phyloP scores from a whole-genome alignment of 2,888 invertebrate genomes.

The Chrysopilus asiliformis region DNA sequence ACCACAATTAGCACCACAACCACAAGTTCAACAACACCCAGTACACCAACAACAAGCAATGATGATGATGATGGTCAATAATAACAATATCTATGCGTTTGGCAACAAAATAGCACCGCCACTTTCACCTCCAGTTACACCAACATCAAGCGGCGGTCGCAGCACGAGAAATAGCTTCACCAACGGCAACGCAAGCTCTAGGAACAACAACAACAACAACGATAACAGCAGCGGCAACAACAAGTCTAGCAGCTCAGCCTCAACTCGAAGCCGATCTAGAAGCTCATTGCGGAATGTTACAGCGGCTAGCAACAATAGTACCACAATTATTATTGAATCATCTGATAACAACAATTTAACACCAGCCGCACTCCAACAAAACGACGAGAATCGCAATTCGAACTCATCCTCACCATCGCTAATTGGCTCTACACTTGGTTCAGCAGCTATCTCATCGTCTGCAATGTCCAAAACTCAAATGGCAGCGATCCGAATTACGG shows the following conservation, averaged over 20 bases:
- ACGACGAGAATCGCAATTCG: conserved; percentile 11
- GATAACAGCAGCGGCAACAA: conserved; percentile 5
- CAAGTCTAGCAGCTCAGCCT: neutral
- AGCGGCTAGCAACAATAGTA: neutral
- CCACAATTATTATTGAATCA: too few relatives aligned
- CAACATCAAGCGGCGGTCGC: conserved; percentile 6
- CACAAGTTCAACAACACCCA: too few relatives aligned
- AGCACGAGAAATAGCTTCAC: neutral
- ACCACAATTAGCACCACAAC: conserved; percentile 20
- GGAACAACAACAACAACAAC: neutral
- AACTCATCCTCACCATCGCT: conserved; percentile 13
- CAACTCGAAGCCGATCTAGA: neutral
- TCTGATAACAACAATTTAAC: neutral
- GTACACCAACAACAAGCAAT: neutral
- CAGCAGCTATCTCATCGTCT: too few relatives aligned
- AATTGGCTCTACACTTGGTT: conserved; percentile 18
- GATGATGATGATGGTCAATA: conserved; percentile 19
- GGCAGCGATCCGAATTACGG: conserved; percentile 34
- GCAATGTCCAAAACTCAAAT: too few relatives aligned
- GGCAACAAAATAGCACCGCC: conserved; percentile 10
- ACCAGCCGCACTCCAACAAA: neutral
- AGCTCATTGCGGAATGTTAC: conserved; percentile 9
- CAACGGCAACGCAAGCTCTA: neutral
- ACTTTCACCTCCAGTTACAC: conserved; percentile 11
- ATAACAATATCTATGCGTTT: conserved; percentile 18